These are phyloP conservation scores for Taxidea taxus DNA, from an alignment of 2,113 vertebrate genomes.

Conservation along the genomic window DNA sequence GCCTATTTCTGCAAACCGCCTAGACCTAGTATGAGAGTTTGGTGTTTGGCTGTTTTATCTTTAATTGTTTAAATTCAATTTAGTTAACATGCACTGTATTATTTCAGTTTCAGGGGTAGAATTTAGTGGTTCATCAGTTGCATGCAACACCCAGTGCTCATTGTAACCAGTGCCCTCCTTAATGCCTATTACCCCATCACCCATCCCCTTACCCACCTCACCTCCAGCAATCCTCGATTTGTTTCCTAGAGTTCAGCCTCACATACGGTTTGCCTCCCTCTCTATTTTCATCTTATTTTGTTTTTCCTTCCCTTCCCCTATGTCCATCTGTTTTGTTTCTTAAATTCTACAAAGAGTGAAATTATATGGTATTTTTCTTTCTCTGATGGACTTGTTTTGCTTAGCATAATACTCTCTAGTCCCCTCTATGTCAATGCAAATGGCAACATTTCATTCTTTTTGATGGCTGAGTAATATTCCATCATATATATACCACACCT, in stretches of 20 bases:
- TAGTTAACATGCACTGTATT: neutral
- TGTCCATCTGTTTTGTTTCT: neutral
- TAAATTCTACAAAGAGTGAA: neutral
- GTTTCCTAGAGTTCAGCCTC: neutral
- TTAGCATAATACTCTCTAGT: neutral
- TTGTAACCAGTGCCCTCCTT: neutral
- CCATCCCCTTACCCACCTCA: too few species aligned
- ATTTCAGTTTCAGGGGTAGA: neutral
- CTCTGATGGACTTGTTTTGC: neutral
- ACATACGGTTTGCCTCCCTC: neutral
- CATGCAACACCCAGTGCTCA: neutral
- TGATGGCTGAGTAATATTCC: neutral
- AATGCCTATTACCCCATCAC: neutral
- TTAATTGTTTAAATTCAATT: neutral
- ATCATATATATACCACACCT: too few species aligned
- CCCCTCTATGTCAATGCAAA: neutral
- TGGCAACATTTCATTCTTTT: neutral
- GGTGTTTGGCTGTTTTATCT: neutral
- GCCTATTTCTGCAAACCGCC: neutral
- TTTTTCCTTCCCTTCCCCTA: neutral
- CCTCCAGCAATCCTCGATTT: neutral
- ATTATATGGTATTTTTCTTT: neutral
- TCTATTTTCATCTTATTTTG: neutral
- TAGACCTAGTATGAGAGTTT: neutral
- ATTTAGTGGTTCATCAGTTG: neutral